phyloP scores from a whole-genome alignment of 2,888 invertebrate genomes.

The Cinara cedri region DNA sequence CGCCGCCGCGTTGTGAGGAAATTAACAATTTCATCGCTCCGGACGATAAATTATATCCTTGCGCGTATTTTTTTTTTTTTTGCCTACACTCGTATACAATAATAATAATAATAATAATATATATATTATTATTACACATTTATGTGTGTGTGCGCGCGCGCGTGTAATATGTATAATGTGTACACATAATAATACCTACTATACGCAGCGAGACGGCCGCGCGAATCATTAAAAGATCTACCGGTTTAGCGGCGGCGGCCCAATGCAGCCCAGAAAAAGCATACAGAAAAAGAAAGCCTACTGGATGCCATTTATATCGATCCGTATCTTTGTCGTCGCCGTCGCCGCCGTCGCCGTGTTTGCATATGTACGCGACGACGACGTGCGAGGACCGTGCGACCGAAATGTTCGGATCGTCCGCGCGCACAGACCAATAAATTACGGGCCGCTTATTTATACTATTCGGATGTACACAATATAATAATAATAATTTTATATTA shows the following conservation, averaged over 20 bases:
- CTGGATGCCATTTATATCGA: constrained; percentile 43
- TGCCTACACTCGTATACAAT: not conserved
- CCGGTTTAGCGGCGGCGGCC: constrained; percentile 31
- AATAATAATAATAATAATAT: no score
- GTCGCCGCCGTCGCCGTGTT: constrained; percentile 24
- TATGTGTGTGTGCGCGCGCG: no score
- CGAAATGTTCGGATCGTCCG: constrained; percentile 35
- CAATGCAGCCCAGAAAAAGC: constrained; percentile 28
- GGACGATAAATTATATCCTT: constrained; percentile 33
- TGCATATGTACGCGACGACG: constrained; percentile 7
- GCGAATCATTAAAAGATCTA: constrained; percentile 54
- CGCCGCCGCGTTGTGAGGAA: not conserved
- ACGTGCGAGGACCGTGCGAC: constrained; percentile 38
- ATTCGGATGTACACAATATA: not conserved
- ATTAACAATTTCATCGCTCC: constrained; percentile 30
- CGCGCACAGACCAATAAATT: constrained; percentile 37
- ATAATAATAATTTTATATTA: not conserved
- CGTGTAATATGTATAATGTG: not conserved
- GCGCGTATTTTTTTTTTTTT: not conserved
- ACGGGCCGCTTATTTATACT: constrained; percentile 1
- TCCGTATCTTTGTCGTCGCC: constrained; percentile 36
- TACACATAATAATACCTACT: no score
- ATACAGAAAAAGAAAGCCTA: constrained; percentile 39
- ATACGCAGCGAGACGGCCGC: not conserved
- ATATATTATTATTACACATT: not conserved